These are phyloP conservation scores for Pachyuromys duprasi DNA, from an alignment of 2,797 vertebrate genomes.

Conservation along the genomic window DNA sequence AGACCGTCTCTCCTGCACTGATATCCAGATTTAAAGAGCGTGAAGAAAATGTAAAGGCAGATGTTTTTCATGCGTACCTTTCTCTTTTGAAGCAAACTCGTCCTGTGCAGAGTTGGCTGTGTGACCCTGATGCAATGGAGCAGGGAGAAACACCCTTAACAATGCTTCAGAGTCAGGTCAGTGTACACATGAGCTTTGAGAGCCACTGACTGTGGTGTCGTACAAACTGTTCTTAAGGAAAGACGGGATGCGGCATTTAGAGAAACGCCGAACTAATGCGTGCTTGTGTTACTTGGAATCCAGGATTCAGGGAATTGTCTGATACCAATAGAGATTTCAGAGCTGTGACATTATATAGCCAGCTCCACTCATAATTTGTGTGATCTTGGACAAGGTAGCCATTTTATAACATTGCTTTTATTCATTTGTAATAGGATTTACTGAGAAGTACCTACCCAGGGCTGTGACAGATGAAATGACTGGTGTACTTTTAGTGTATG, in stretches of 20 bases:
- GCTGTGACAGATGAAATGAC: not conserved
- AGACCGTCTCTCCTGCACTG: constrained; percentile 97
- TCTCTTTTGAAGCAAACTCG: constrained; percentile 98
- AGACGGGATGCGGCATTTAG: not conserved
- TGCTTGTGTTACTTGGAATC: constrained; percentile 11
- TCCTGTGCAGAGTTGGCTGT: constrained; percentile 98
- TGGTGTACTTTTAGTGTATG: not conserved
- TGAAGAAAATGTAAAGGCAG: constrained; percentile 99
- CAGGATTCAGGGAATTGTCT: not conserved
- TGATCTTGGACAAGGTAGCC: constrained; percentile 12
- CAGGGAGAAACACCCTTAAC: constrained; percentile 98
- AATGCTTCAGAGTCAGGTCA: constrained; percentile 99
- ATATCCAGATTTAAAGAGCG: constrained; percentile 98
- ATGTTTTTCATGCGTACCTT: constrained; percentile 99
- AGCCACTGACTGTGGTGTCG: not conserved
- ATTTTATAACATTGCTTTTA: constrained; percentile 31
- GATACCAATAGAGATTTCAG: constrained; percentile 10
- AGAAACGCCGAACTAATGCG: not conserved
- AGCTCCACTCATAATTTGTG: not conserved
- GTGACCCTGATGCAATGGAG: constrained; percentile 99
- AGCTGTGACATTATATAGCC: not conserved
- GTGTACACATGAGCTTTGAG: constrained; percentile 67
- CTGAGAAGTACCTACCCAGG: not conserved
- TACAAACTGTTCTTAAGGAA: not conserved
- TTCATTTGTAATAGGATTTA: constrained; percentile 2